Percentiles rank a stretch among this genome's conserved stretches.
phyloP scores from a whole-genome alignment of 2,888 invertebrate genomes.

The Chloromyia formosa region DNA sequence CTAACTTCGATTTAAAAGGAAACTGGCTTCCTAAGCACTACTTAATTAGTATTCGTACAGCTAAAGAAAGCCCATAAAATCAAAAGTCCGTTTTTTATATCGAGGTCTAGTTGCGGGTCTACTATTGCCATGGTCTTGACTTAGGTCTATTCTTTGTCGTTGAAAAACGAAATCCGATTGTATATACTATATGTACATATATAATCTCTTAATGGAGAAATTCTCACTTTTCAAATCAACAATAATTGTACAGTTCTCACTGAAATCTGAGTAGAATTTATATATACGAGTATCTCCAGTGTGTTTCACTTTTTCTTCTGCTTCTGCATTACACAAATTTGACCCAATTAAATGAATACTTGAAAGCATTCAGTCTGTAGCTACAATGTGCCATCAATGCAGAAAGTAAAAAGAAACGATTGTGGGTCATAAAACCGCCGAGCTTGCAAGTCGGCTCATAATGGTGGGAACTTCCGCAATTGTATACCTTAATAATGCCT shows the following conservation, averaged over 20 bases:
- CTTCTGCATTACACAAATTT: background rate
- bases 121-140: no score
- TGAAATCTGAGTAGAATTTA: background rate
- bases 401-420: conserved; percentile 1
- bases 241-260: background rate
- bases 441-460: background rate
- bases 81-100: no score
- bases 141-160: no score
- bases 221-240: background rate
- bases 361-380: background rate
- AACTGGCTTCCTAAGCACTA: no score
- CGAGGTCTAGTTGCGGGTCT: no score
- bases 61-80: no score
- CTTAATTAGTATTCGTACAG: no score
- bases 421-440: background rate
- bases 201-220: background rate
- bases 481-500: background rate
- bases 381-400: background rate
- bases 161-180: no score
- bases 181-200: no score
- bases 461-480: conserved; percentile 14
- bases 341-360: background rate
- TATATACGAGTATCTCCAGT: no score
- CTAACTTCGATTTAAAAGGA: no score
- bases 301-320: background rate